These are phyloP conservation scores for Sorex maritimensis DNA, from an alignment of 2,797 vertebrate genomes.

Conservation along the genomic window DNA sequence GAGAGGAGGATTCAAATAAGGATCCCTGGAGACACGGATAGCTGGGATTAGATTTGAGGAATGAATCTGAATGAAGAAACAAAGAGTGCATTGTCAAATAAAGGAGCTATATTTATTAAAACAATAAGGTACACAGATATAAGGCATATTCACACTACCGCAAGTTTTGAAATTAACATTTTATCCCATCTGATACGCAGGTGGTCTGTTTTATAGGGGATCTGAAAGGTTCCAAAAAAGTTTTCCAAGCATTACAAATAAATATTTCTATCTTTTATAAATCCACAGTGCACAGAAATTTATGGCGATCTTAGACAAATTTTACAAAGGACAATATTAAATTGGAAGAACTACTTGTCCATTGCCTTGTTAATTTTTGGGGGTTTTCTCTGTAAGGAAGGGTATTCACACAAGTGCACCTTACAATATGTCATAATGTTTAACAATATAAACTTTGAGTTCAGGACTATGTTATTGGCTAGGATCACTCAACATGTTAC, in stretches of 20 bases:
- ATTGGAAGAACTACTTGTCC: background rate
- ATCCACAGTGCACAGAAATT: background rate
- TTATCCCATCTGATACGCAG: background rate
- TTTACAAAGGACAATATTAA: slow-evolving; percentile 9
- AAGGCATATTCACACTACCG: background rate
- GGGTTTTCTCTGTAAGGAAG: background rate
- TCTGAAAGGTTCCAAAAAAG: background rate
- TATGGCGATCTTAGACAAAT: background rate
- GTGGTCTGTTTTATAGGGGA: background rate
- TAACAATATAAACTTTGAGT: background rate
- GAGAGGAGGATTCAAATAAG: background rate
- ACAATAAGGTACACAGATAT: background rate
- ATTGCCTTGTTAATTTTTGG: background rate
- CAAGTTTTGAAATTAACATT: slow-evolving; percentile 3
- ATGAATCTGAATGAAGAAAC: background rate
- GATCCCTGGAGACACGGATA: background rate
- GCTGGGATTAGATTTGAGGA: background rate
- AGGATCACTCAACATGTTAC: background rate
- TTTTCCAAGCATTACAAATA: background rate
- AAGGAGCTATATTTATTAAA: background rate
- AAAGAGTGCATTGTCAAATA: background rate
- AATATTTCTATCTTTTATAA: background rate
- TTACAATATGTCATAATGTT: background rate
- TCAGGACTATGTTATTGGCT: background rate
- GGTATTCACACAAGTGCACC: background rate